A percentile compares a stretch with the other conserved stretches of the same genome.
Conservation (phyloP, 1,140 invertebrate genomes). For the Euwallacea fornicatus region DNA sequence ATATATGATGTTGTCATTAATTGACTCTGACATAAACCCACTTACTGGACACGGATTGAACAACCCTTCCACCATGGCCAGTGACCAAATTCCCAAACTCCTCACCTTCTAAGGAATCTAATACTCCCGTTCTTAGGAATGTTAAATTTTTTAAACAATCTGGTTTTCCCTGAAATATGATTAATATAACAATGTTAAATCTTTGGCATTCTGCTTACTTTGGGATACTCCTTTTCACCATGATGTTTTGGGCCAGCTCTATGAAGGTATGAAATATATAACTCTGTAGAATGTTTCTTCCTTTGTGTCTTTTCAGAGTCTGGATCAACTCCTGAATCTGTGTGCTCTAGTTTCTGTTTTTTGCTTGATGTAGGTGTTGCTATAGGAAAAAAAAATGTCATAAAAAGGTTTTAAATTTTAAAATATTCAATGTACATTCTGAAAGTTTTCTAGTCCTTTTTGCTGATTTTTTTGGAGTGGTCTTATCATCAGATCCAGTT, state of each 20-base stretch:
- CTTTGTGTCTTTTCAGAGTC: slow-evolving; percentile 68
- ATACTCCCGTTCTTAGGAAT: slow-evolving; percentile 85
- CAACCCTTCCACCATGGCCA: slow-evolving; percentile 79
- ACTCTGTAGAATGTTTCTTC: slow-evolving; percentile 61
- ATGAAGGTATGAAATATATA: slow-evolving; percentile 73
- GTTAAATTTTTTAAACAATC: slow-evolving; percentile 75
- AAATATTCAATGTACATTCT: slow-evolving; percentile 30
- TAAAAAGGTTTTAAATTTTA: slow-evolving; percentile 8
- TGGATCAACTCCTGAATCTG: slow-evolving; percentile 48
- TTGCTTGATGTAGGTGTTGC: slow-evolving; percentile 47
- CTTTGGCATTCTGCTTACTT: slow-evolving; percentile 56
- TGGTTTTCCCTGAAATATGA: slow-evolving; percentile 64
- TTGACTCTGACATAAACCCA: not conserved
- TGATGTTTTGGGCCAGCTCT: slow-evolving; percentile 75
- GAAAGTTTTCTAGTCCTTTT: slow-evolving; percentile 29
- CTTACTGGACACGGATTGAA: slow-evolving; percentile 69
- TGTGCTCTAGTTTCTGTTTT: slow-evolving; percentile 45
- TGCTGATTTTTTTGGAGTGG: slow-evolving; percentile 20
- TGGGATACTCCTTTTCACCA: slow-evolving; percentile 80
- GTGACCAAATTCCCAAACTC: slow-evolving; percentile 74
- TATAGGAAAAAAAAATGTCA: slow-evolving; percentile 24
- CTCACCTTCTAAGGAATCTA: slow-evolving; percentile 85
- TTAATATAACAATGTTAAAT: not conserved
- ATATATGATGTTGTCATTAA: not conserved
- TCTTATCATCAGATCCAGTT: not conserved